phyloP scores from a whole-genome alignment of 2,888 invertebrate species.

The Thymelicus lineola region DNA sequence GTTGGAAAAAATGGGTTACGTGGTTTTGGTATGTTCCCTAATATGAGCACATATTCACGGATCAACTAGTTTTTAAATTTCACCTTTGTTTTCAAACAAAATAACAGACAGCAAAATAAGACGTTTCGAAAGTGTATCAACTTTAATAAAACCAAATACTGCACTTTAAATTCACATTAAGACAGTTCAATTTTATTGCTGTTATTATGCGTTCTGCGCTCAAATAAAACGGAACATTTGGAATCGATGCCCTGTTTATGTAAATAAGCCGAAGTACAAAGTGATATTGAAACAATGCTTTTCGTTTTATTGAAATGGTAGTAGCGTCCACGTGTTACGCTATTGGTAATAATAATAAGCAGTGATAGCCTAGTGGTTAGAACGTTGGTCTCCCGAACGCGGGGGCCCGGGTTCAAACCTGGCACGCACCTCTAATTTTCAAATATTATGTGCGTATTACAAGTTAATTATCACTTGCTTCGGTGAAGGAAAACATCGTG shows the following conservation, averaged over 20 bases:
- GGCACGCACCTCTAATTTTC: too few relatives aligned
- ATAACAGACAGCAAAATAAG: not conserved
- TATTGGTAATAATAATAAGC: too few relatives aligned
- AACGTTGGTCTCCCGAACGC: too few relatives aligned
- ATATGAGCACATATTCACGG: too few relatives aligned
- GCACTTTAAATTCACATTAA: constrained; percentile 19
- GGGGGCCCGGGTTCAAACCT: too few relatives aligned
- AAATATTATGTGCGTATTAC: too few relatives aligned
- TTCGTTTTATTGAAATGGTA: constrained; percentile 4
- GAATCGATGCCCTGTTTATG: constrained; percentile 25
- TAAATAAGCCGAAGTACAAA: constrained; percentile 23
- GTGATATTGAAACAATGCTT: constrained; percentile 15
- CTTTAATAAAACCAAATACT: constrained; percentile 17
- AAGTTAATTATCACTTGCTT: too few relatives aligned
- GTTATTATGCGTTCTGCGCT: constrained; percentile 16
- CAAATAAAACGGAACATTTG: constrained; percentile 26
- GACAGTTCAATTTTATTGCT: constrained; percentile 24
- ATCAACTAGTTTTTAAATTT: not conserved
- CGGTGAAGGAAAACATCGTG: too few relatives aligned
- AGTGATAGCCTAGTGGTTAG: too few relatives aligned
- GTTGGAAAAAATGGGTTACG: too few relatives aligned
- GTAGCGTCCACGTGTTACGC: not conserved
- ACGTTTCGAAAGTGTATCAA: not conserved
- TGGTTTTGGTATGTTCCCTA: too few relatives aligned
- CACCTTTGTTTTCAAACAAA: not conserved